Evolutionary conservation across 2,888 invertebrate species (phyloP).

Genomic region (Muschampia staudingeri): DNA sequence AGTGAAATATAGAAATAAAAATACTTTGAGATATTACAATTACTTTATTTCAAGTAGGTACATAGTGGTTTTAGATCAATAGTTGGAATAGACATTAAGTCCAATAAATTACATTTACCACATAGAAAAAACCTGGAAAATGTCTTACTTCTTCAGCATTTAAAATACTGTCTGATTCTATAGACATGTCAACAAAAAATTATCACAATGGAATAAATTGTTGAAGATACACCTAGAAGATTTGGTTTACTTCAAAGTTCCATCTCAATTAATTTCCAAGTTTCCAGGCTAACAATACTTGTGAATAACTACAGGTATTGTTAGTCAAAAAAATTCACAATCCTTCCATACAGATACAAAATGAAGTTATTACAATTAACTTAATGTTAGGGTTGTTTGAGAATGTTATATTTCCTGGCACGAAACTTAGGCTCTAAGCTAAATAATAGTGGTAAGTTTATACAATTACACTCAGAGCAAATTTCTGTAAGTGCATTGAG

Average conservation of each 20-base stretch:
- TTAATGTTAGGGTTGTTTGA: slow-evolving; percentile 84
- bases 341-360: slow-evolving; percentile 75
- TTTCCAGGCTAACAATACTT: slow-evolving; percentile 66
- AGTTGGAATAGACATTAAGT: slow-evolving; percentile 78
- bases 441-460: slow-evolving; percentile 19
- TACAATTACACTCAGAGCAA: slow-evolving; percentile 13
- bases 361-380: slow-evolving; percentile 87
- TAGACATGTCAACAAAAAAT: slow-evolving; percentile 83
- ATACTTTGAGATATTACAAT: slow-evolving; percentile 76
- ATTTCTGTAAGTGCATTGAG: slow-evolving; percentile 20
- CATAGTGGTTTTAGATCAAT: slow-evolving; percentile 81
- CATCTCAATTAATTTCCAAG: slow-evolving; percentile 62
- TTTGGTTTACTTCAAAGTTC: slow-evolving; percentile 85
- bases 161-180: slow-evolving; percentile 80
- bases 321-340: slow-evolving; percentile 55
- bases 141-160: slow-evolving; percentile 77
- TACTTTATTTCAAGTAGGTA: slow-evolving; percentile 84
- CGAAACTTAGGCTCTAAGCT: slow-evolving; percentile 31
- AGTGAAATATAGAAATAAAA: slow-evolving; percentile 62
- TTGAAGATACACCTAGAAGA: slow-evolving; percentile 83
- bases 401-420: slow-evolving; percentile 75
- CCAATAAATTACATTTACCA: slow-evolving; percentile 85
- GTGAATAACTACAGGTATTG: slow-evolving; percentile 47
- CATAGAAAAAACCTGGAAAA: slow-evolving; percentile 77
- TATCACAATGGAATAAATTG: slow-evolving; percentile 88